phyloP scores from a whole-genome alignment of 2,888 invertebrate species.

The Steinernema carpocapsae region DNA sequence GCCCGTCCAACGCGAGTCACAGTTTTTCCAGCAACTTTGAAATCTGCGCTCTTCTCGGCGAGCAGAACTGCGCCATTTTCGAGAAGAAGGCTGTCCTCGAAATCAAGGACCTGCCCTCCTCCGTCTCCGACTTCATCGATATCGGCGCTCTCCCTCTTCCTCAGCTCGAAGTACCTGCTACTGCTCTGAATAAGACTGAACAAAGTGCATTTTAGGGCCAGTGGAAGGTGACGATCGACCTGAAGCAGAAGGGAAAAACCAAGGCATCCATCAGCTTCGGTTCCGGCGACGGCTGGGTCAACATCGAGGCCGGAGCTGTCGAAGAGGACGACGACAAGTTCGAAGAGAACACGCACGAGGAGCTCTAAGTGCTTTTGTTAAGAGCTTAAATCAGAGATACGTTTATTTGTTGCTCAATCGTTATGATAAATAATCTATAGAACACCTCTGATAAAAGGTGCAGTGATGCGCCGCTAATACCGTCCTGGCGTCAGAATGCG shows the following conservation, averaged over 20 bases:
- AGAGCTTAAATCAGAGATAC: neutral
- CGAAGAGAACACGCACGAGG: constrained; percentile 23
- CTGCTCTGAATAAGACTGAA: neutral
- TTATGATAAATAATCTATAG: neutral
- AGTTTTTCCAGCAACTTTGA: constrained; percentile 48
- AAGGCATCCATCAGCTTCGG: constrained; percentile 52
- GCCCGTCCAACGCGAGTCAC: neutral
- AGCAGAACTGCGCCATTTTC: constrained; percentile 48
- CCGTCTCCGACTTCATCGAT: constrained; percentile 49
- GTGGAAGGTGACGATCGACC: constrained; percentile 51
- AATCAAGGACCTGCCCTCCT: neutral
- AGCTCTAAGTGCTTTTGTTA: constrained; percentile 32
- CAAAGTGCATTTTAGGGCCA: constrained; percentile 44
- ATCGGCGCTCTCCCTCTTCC: constrained; percentile 57
- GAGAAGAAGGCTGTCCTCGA: constrained; percentile 22
- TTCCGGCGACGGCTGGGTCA: constrained; percentile 50
- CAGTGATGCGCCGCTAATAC: too few relatives aligned
- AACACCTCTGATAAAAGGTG: too few relatives aligned
- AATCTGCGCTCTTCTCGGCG: constrained; percentile 49
- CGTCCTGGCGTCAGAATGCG: too few relatives aligned
- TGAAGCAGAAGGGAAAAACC: constrained; percentile 46
- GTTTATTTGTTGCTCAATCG: neutral
- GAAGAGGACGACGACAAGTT: constrained; percentile 20
- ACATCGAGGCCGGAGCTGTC: constrained; percentile 42
- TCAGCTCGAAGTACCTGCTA: constrained; percentile 49